Percentiles rank a stretch among this genome's conserved stretches.
Conservation (phyloP, 2,797 vertebrate species). For the Avahi laniger region DNA sequence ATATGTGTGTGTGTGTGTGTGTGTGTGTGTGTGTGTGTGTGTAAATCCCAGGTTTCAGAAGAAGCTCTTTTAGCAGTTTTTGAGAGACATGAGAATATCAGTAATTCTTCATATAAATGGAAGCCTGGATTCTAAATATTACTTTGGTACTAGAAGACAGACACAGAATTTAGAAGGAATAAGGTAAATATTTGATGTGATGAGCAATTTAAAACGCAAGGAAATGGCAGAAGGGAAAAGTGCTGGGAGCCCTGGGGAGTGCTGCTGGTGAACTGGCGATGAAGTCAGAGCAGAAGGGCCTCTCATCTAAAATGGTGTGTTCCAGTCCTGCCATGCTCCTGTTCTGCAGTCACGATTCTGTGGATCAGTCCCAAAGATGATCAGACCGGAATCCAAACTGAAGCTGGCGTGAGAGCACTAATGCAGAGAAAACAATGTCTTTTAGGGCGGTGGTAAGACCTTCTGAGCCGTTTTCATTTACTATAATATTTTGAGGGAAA, state of each 20-base stretch:
- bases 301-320: not conserved
- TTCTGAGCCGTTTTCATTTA: not conserved
- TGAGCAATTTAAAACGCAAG: not conserved
- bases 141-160: not conserved
- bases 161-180: not conserved
- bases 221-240: not conserved
- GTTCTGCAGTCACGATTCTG: not conserved
- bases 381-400: not conserved
- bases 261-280: not conserved
- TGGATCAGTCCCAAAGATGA: not conserved
- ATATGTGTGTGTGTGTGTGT: not conserved
- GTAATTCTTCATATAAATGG: not conserved
- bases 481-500: slow-evolving; percentile 6
- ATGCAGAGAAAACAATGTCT: not conserved
- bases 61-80: not conserved
- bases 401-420: not conserved
- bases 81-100: not conserved
- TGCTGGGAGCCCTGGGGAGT: not conserved
- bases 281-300: not conserved
- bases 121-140: not conserved
- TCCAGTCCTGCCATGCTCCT: not conserved
- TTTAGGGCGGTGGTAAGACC: not conserved
- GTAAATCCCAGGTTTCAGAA: not conserved
- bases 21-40: not conserved
- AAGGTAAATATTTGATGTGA: not conserved